phyloP scores from a whole-genome alignment of 2,888 invertebrate genomes.

The Stenodema calcarata region DNA sequence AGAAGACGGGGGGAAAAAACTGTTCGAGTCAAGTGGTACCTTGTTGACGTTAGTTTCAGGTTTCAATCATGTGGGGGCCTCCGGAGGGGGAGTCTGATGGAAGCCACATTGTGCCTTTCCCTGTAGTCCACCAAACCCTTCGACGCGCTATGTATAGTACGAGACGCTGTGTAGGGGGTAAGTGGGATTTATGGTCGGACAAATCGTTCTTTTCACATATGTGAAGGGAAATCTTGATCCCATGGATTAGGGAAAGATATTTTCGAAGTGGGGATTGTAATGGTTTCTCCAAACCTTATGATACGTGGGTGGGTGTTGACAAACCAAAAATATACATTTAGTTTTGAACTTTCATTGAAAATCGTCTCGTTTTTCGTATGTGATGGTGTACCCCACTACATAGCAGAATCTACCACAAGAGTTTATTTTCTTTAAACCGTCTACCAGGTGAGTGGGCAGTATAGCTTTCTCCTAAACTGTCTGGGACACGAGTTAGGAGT shows the following conservation, averaged over 20 bases:
- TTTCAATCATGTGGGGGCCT: conserved; percentile 5
- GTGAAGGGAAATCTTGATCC: conserved; percentile 7
- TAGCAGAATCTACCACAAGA: too few relatives aligned
- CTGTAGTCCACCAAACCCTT: neutral
- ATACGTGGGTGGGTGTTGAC: too few relatives aligned
- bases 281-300: too few relatives aligned
- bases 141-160: conserved; percentile 10
- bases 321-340: too few relatives aligned
- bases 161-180: neutral
- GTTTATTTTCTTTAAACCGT: too few relatives aligned
- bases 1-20: neutral
- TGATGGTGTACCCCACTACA: too few relatives aligned
- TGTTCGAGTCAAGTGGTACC: conserved; percentile 40
- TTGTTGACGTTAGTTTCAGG: conserved; percentile 31
- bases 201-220: neutral
- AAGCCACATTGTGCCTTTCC: conserved; percentile 13
- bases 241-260: conserved; percentile 7
- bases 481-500: too few relatives aligned
- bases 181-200: conserved; percentile 15
- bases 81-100: conserved; percentile 13
- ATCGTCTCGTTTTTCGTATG: too few relatives aligned
- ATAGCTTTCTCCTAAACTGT: too few relatives aligned
- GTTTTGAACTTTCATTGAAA: too few relatives aligned
- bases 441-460: too few relatives aligned
- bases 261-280: neutral